Percentiles rank a stretch among this genome's conserved stretches.
Evolutionary conservation across 2,797 vertebrate genomes (phyloP).

Genomic region (Pseudotriccus pelzelni): DNA sequence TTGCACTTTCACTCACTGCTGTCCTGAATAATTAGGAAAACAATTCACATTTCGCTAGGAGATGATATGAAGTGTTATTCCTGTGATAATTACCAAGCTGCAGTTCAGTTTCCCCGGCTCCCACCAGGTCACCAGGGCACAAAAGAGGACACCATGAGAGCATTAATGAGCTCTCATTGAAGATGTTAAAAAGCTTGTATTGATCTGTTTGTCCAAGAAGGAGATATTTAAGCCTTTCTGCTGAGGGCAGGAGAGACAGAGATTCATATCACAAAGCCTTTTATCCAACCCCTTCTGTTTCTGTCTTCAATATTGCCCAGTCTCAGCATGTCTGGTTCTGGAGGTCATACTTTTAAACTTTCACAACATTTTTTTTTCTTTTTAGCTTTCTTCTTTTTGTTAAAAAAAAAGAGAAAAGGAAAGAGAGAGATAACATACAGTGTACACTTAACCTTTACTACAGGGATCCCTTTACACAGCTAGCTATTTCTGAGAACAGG

Average conservation of each 20-base stretch:
- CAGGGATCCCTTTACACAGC: slow-evolving; percentile 31
- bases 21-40: slow-evolving; percentile 83
- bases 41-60: slow-evolving; percentile 77
- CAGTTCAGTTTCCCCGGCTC: slow-evolving; percentile 84
- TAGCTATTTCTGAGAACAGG: slow-evolving; percentile 37
- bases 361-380: slow-evolving; percentile 57
- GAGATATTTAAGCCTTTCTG: slow-evolving; percentile 93
- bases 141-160: slow-evolving; percentile 86
- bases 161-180: slow-evolving; percentile 93
- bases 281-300: slow-evolving; percentile 86
- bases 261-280: slow-evolving; percentile 94
- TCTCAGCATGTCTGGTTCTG: slow-evolving; percentile 82
- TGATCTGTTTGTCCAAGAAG: slow-evolving; percentile 97
- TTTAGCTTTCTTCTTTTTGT: not conserved
- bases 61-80: slow-evolving; percentile 77
- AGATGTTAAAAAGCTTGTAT: slow-evolving; percentile 92
- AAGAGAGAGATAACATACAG: not conserved
- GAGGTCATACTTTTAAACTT: slow-evolving; percentile 85
- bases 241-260: slow-evolving; percentile 87
- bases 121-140: slow-evolving; percentile 87
- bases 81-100: slow-evolving; percentile 82
- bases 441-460: slow-evolving; percentile 64
- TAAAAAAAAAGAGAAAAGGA: not conserved
- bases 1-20: slow-evolving; percentile 73
- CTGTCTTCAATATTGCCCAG: slow-evolving; percentile 86